Evolutionary conservation across 2,888 invertebrate genomes (phyloP), one percentile per base, ranked within the genome.

Genomic region (Lutraria lutraria): DNA sequence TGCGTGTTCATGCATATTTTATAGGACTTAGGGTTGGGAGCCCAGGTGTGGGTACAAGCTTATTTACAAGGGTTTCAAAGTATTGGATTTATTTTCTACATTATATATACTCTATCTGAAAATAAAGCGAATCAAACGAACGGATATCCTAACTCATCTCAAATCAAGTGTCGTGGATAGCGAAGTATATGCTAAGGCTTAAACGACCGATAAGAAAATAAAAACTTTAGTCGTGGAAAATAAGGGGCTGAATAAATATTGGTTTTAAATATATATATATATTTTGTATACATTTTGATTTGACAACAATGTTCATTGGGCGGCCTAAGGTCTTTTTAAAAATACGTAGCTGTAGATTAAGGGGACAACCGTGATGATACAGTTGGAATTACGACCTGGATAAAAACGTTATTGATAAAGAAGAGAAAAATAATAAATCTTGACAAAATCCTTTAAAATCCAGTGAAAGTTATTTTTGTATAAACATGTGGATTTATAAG

Each of bases 401-500:
- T 86, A 86, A 81, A n/a, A 81, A 34, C 25, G 12, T 21, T 68
- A 13, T n/a, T 68, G 8, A 25, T 54, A 86, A 60, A 63, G 63
- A 81, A 86, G 68, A 81, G 63, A 81, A 81, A 53, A 53, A 68
- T 81, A 68, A 86, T 81, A 72, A 31, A 52, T 86, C 81, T 60
- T 80, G 60, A 43, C 85, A 81, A 81, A 56, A 81, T 72, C 81
- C 68, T 68, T 83, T 68, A 52, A 81, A 52, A 25, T 81, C 79
- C 79, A 10, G 63, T 56, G 76, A 76, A 80, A 76, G 87, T 83
- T 83, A 54, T 81, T 54, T 54, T 34, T 25, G 60, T 80, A 83
- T 89, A 86, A 87, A 89, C 81, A 89, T 87, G 87, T 81, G 85
- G 82, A 85, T 87, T 89, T 80, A 60, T 81, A 82, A 87, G 84